Evolutionary conservation across 2,113 vertebrate genomes (phyloP).

Genomic region (Anhinga rufa): DNA sequence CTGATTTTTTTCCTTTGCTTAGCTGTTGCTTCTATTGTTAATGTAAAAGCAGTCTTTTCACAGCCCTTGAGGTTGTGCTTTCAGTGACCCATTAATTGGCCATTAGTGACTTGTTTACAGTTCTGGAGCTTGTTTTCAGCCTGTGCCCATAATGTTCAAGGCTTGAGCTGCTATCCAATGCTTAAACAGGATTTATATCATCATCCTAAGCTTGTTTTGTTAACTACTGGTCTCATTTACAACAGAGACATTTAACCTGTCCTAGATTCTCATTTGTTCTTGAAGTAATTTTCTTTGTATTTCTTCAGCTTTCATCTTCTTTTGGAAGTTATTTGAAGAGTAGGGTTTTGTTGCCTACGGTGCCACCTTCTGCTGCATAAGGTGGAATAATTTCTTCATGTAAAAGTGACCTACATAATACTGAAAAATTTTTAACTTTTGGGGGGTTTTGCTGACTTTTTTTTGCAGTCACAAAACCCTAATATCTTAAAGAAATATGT

Average conservation of each 20-base stretch:
- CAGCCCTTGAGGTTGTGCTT: not conserved
- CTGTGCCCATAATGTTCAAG: not conserved
- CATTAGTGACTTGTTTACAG: not conserved
- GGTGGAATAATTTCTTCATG: not conserved
- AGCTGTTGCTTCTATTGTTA: not conserved
- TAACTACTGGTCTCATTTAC: not conserved
- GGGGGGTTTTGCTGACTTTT: not conserved
- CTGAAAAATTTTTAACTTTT: not conserved
- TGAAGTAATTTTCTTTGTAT: not conserved
- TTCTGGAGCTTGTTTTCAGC: not conserved
- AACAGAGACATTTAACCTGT: not conserved
- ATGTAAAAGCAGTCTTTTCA: not conserved
- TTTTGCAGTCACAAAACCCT: not conserved
- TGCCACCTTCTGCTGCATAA: not conserved
- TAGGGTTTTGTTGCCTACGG: not conserved
- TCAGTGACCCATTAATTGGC: not conserved
- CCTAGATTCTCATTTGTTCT: not conserved
- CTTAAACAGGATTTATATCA: not conserved
- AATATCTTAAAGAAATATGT: not conserved
- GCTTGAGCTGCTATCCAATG: not conserved
- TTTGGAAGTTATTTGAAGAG: not conserved
- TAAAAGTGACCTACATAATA: not conserved
- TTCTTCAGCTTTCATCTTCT: not conserved
- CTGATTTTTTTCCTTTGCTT: not conserved
- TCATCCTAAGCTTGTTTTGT: not conserved